Evolutionary conservation across 2,888 invertebrate genomes (phyloP), one percentile per base, ranked within the genome.

Genomic region (Zootermopsis nevadensis): DNA sequence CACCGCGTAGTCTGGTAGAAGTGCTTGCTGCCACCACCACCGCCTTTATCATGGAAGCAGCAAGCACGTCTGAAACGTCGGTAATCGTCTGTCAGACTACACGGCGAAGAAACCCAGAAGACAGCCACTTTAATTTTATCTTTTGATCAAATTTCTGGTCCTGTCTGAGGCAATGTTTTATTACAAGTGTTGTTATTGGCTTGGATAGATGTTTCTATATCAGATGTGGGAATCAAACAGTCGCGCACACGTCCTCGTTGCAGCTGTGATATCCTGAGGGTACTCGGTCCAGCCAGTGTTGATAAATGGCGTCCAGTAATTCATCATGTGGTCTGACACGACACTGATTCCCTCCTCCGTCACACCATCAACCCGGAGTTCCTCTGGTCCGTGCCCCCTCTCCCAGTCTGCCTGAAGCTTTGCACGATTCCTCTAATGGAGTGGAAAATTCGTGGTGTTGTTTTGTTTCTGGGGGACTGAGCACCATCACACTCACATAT

Each of bases 301-400:
- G 83, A 83, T 83, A 83, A 83, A 83, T 83, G 83, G 81, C 81
- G 83, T 81, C 83, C 81, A 77, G 81, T 48, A 55, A 83, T 83
- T 82, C 83, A 83, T 83, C 83, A 83, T 82, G 83, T 53, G 77
- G 83, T 48, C 72, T 83, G 83, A 83, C 83, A 82, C 82, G 81
- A 83, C 83, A 83, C 83, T 82, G 83, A 83, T 82, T 83, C 83
- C 77, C 77, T 69, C 77, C 83, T 31, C 81, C 74, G 76, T 72
- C 53, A 72, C 81, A 35, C 74, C 69, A 38, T 67, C 82, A 35
- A 4, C n/a, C 10, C 22, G 15, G n/a, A 38, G 38, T 24, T 24
- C 60, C 8, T 60, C 60, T 60, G 35, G 42, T 38, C 24, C 38
- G 76, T 38, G 60, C 60, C 60, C 60, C 60, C 60, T 15, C 48